These are phyloP conservation scores for Paracentrotus lividus DNA, from an alignment of 53 echinoderm and acorn worm genomes.

Conservation along the genomic window DNA sequence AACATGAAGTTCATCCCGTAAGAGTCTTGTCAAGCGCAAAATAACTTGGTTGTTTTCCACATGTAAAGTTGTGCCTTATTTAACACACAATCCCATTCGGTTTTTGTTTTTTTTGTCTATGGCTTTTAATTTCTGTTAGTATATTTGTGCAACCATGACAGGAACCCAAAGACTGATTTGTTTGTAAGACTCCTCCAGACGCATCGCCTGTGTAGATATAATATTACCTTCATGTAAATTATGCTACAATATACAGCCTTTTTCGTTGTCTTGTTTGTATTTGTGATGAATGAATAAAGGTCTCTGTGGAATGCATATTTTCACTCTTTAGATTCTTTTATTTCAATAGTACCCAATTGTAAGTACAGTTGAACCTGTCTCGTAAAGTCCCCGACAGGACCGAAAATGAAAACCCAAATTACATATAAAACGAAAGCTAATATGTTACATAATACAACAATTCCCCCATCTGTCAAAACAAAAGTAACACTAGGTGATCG, in stretches of 20 bases:
- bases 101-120: neutral
- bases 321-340: neutral
- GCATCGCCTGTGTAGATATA: neutral
- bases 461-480: too few species aligned
- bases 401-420: too few species aligned
- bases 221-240: neutral
- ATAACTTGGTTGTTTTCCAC: neutral
- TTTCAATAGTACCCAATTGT: neutral
- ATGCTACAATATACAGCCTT: neutral
- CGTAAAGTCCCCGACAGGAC: too few species aligned
- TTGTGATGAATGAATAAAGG: conserved; percentile 18
- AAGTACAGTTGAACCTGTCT: too few species aligned
- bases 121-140: neutral
- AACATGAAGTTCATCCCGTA: neutral
- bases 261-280: conserved; percentile 19
- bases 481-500: too few species aligned
- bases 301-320: conserved; percentile 20
- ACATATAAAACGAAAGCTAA: too few species aligned
- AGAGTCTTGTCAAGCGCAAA: neutral
- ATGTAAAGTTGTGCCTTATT: conserved; percentile 31
- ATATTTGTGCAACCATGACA: neutral
- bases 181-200: neutral
- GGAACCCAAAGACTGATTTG: conserved; percentile 1
- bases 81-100: neutral
- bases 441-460: too few species aligned